phyloP scores from a whole-genome alignment of 2,888 invertebrate genomes.

The Lasioglossum villosulum region DNA sequence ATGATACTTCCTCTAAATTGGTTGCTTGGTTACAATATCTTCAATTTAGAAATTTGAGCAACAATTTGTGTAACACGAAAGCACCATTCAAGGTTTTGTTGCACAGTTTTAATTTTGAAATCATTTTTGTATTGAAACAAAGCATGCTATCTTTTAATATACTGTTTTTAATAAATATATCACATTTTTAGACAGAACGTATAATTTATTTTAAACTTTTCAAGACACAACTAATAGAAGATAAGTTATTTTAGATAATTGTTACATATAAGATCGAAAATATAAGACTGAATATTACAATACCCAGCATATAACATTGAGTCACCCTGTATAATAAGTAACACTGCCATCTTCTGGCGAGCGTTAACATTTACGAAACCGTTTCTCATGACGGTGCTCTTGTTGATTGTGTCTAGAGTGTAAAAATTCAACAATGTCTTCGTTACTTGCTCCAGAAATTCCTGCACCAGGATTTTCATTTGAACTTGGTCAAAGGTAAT shows the following conservation, averaged over 20 bases:
- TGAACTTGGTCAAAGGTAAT: conserved; percentile 92
- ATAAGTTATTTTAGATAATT: not conserved
- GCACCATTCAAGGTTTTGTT: not conserved
- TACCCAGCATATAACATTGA: not conserved
- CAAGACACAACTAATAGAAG: too few species aligned
- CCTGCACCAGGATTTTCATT: conserved; percentile 92
- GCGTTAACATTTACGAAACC: conserved; percentile 6
- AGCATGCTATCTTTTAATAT: not conserved
- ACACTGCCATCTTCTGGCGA: conserved; percentile 35
- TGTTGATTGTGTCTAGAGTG: conserved; percentile 10
- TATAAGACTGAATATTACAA: not conserved
- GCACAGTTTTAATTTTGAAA: not conserved
- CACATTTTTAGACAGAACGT: not conserved
- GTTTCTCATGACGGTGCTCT: conserved; percentile 23
- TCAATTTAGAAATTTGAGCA: not conserved
- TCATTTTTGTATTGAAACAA: not conserved
- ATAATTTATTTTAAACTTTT: too few species aligned
- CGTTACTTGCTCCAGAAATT: conserved; percentile 89
- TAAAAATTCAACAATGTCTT: conserved; percentile 86
- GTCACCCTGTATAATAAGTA: not conserved
- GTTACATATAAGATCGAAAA: not conserved
- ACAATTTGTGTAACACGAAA: not conserved
- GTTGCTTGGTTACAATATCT: not conserved
- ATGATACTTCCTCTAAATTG: not conserved
- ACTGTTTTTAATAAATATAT: conserved; percentile 37